Evolutionary conservation across 2,888 invertebrate genomes (phyloP), one percentile per base, ranked within the genome.

Genomic region (Drosophila infuscata): DNA sequence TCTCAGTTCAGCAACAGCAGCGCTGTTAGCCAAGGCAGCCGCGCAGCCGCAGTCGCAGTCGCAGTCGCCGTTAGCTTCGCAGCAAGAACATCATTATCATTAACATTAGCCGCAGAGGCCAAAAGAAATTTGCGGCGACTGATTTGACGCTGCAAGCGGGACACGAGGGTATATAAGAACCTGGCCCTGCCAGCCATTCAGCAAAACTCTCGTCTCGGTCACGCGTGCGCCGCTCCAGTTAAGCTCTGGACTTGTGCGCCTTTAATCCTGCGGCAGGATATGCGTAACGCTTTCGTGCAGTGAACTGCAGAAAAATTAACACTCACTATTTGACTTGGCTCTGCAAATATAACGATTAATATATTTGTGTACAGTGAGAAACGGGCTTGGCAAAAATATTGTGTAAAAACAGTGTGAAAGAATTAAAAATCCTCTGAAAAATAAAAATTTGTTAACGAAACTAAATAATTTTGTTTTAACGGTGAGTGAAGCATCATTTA

Each of bases 151-250:
- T 70, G 61, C 41, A 48, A 74, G 81, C 84, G 80, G 83, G 74
- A 73, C 73, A 80, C 92, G 92, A 92, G 83, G 90, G 92, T 92
- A 92, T 92, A 92, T 91, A 92, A 92, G 92, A 92, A 92, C 91
- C 92, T 85, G 84, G 78, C 88, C 78, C 86, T 83, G 65, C 63
- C 56, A 74, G 68, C 83, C 81, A 91, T 85, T 91, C 82, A 89
- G 89, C 91, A 82, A 84, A 82, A 81, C 83, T 81, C 79, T 89
- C 64, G 83, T 81, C 76, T 85, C 90, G 88, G 91, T 89, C 76
- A 88, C 89, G 91, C 89, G 90, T 85, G 89, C 90, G 90, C 88
- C 82, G 76, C 74, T 77, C 77, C 79, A 87, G 83, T 63, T 43
- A 63, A 65, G 70, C 61, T 65, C 70, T 67, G 63, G 64, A 54